Evolutionary conservation across 2,797 vertebrate species (phyloP), one percentile per base, ranked within the genome.

Genomic region (Sebastes trivittatus): DNA sequence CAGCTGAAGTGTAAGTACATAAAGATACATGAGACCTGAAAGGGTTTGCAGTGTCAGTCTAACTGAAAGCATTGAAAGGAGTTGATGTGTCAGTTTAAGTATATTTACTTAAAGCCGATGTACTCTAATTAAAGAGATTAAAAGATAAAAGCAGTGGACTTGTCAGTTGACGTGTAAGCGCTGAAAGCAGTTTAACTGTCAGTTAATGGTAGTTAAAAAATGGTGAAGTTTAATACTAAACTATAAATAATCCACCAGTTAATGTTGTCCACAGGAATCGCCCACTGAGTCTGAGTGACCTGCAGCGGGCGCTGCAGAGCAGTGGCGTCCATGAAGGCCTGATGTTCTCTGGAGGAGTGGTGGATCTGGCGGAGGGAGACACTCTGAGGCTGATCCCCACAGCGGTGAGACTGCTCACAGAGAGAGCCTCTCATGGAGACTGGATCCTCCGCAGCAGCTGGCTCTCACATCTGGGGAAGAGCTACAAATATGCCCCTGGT

Each of bases 401-500:
- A 2, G 97, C 97, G 2, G 96, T 98, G 61, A 96, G 96, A 59
- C 92, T 97, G 67, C 94, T 99, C 79, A 95, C 95, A n/a, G 97
- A 97, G 92, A 96, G 96, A 82, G 96, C 98, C 7, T 97, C 96
- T 20, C 97, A 97, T 65, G 96, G 97, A 16, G 98, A 99, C 76
- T 99, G 98, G 98, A 91, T 96, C 75, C 91, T 99, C 25, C 97
- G 98, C 88, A 97, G 96, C 88, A 96, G 95, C 87, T 99, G 97
- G 97, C 97, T 99, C 46, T 95, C 95, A 20, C 96, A 97, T 83
- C 92, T 98, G 69, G 92, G 94, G 30, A 98, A 96, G 92, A 94
- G 87, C 81, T 94, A 93, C 91, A 95, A 94, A 88, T 75, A 92
- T 3, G 79, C 82, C 14, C 92, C 95, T n/a, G 95, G 96, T 96